A percentile compares a stretch with the other conserved stretches of the same genome.
Conservation (phyloP, 2,888 invertebrate genomes). For the Synergus japonicus region DNA sequence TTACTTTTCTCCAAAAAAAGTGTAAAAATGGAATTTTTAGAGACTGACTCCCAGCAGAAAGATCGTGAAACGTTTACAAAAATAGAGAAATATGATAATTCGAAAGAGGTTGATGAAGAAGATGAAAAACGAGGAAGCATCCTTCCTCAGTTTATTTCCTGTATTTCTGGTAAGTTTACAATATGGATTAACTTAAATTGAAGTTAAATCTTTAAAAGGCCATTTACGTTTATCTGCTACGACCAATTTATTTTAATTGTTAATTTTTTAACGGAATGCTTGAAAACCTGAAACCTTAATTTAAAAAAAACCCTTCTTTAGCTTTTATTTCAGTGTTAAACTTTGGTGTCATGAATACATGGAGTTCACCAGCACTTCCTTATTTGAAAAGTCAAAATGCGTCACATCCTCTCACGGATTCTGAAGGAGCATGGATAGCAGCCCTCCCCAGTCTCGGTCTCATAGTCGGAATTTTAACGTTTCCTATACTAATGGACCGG, state of each 20-base stretch:
- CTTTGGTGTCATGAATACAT: constrained; percentile 67
- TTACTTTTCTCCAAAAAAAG: no score
- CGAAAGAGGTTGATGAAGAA: neutral
- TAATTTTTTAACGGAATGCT: no score
- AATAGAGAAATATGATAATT: neutral
- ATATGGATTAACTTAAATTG: no score
- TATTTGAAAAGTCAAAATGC: constrained; percentile 62
- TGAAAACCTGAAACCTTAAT: no score
- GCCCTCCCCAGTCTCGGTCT: constrained; percentile 68
- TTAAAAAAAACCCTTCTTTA: constrained; percentile 45
- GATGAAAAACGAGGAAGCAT: neutral
- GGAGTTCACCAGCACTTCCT: constrained; percentile 70
- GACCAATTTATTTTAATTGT: no score
- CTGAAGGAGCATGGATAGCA: constrained; percentile 70
- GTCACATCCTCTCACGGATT: constrained; percentile 62
- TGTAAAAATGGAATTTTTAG: neutral
- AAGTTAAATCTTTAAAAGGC: no score
- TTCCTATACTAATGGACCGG: constrained; percentile 65
- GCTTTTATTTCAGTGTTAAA: constrained; percentile 67
- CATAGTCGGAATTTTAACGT: constrained; percentile 64
- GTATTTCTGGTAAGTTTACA: neutral
- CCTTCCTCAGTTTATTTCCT: neutral
- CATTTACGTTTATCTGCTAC: no score
- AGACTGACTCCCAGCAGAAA: neutral
- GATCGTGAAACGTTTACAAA: neutral